Base-by-base conservation (phyloP, 2,797 vertebrate species). In the Hapalemur alaotrensis region DNA sequence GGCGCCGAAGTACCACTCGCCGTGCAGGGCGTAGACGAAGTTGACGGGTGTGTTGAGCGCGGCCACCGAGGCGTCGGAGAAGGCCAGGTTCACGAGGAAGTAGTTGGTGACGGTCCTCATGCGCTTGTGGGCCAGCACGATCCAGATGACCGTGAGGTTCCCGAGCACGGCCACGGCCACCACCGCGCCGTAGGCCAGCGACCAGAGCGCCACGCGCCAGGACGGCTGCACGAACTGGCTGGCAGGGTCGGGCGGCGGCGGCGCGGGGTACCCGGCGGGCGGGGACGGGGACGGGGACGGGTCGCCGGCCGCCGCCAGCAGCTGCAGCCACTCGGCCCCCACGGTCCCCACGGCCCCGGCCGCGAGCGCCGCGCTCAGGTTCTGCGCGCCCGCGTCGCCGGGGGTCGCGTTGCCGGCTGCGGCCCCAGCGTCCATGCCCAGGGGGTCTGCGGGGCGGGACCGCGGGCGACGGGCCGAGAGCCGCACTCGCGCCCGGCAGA, bases 61-160 rank as follows among this genome's bases (percentile, higher is more conserved):
- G 3, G 99, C 99, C 99, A 99, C 99, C 5, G 99, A 99, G 4
- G 99, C 99, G 50, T 99, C 99, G 0, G 99, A 99, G 97, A 99
- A 99, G 59, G 99, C 99, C 97, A 99, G 95, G 97, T 99, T 99
- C 84, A 99, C 99, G 95, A 99, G 97, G 97, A 99, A 99, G 95
- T 99, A 99, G 97, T 99, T 99, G 78, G 99, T 99, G 95, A 99
- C 99, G 0, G 99, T 99, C 90, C 99, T 99, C 99, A 99, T 99
- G 76, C 99, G 98, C 93, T 99, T 99, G 98, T 99, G 99, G 65
- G 99, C 99, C 98, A 99, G 91, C 94, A 99, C 99, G 95, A 99
- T 99, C 99, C 99, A 99, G 91, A 99, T 99, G 63, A 99, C 99
- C 1, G 99, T 98, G 84, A 99, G 86, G 97, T 99, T 99, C 5